A percentile compares a stretch with the other conserved stretches of the same genome.
These are phyloP conservation scores for Pluvialis apricaria DNA, from an alignment of 2,113 vertebrate species.

Conservation along the genomic window DNA sequence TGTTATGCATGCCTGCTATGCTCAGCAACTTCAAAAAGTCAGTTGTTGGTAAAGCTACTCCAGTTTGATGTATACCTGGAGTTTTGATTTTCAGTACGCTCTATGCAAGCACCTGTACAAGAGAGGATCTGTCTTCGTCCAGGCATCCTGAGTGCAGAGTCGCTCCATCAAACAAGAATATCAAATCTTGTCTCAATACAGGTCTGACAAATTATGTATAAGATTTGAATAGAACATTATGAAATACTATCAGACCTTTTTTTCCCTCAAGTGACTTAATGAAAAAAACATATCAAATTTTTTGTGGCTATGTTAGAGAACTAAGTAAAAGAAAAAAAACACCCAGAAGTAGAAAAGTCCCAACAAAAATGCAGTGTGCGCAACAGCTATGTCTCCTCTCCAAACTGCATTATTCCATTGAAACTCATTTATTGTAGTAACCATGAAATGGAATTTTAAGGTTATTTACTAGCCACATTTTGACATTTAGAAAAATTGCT, in stretches of 20 bases:
- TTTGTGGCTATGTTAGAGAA: neutral
- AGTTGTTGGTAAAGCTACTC: neutral
- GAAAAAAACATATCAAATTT: neutral
- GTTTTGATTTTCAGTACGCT: neutral
- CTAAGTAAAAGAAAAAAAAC: neutral
- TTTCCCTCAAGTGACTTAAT: neutral
- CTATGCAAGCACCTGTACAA: neutral
- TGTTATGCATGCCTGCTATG: neutral
- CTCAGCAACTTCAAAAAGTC: neutral
- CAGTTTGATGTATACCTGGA: neutral
- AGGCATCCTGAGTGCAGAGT: neutral
- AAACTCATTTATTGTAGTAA: slow-evolving; percentile 15
- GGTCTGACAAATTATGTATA: neutral
- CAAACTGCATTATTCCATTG: neutral
- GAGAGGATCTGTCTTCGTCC: neutral
- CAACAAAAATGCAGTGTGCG: neutral
- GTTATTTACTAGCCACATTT: slow-evolving; percentile 27
- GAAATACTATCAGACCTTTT: neutral
- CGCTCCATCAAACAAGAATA: neutral
- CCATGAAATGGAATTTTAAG: neutral
- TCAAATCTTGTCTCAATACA: neutral
- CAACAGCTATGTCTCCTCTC: neutral
- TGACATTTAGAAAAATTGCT: slow-evolving; percentile 49
- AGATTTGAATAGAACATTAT: neutral
- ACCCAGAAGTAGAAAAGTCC: neutral